Evolutionary conservation across 2,888 invertebrate genomes (phyloP).

Genomic region (Ormyrus rosae): DNA sequence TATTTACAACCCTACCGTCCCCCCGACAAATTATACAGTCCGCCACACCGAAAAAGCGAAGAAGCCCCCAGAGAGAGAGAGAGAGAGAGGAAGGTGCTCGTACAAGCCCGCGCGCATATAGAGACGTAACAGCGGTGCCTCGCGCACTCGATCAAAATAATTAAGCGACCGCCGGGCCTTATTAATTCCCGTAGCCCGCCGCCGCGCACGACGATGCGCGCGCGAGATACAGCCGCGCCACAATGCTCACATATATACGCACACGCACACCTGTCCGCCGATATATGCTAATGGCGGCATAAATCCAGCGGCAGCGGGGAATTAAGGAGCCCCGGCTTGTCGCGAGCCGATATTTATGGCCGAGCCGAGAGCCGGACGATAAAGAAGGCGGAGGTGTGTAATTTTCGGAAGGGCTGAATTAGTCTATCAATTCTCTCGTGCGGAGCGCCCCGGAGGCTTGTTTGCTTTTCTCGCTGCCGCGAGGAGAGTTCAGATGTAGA

Average conservation of each 20-base stretch:
- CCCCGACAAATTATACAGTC: not conserved
- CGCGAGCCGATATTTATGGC: constrained; percentile 35
- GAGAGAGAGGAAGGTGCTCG: too few species aligned
- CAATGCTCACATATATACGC: constrained; percentile 2
- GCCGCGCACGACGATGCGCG: too few species aligned
- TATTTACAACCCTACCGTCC: not conserved
- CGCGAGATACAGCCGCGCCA: too few species aligned
- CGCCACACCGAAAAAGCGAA: not conserved
- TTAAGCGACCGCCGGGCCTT: not conserved
- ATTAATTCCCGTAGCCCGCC: too few species aligned
- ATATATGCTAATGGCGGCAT: constrained; percentile 49
- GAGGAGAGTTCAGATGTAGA: too few species aligned
- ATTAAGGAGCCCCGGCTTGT: constrained; percentile 24
- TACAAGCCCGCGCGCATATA: not conserved
- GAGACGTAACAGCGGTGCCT: constrained; percentile 3
- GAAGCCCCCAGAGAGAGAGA: too few species aligned
- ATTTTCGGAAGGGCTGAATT: constrained; percentile 24
- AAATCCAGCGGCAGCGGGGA: constrained; percentile 33
- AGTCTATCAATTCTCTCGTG: constrained; percentile 31
- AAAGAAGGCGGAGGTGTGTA: constrained; percentile 31
- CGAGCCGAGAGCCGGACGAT: constrained; percentile 8
- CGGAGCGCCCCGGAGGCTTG: too few species aligned
- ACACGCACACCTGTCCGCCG: constrained; percentile 26
- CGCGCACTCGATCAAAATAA: constrained; percentile 29
- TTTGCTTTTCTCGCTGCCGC: too few species aligned